A percentile compares a stretch with the other conserved stretches of the same genome.
Conservation (phyloP, 1,140 invertebrate species). For the Zaprionus vittiger region DNA sequence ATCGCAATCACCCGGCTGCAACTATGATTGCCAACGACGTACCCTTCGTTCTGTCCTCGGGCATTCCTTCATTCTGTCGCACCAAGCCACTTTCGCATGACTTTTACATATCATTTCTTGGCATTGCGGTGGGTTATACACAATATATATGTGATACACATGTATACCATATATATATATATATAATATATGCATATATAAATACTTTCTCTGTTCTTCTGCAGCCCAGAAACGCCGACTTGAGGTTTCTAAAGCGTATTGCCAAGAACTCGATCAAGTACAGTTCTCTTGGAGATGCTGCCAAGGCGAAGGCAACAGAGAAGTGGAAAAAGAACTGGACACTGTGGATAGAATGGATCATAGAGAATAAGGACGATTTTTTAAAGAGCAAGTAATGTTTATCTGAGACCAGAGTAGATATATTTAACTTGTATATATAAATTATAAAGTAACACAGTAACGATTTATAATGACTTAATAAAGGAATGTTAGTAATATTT, state of each 20-base stretch:
- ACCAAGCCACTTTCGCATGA: slow-evolving; percentile 90
- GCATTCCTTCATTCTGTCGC: slow-evolving; percentile 92
- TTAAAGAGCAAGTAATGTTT: too few relatives aligned
- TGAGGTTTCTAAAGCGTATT: slow-evolving; percentile 90
- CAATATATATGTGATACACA: too few relatives aligned
- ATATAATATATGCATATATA: background rate
- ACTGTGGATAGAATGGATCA: slow-evolving; percentile 46
- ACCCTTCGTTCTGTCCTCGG: slow-evolving; percentile 86
- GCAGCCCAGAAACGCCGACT: slow-evolving; percentile 87
- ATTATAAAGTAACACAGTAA: too few relatives aligned
- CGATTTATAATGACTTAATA: too few relatives aligned
- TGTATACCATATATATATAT: background rate
- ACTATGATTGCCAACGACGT: slow-evolving; percentile 87
- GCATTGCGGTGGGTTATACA: slow-evolving; percentile 85
- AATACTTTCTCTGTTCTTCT: background rate
- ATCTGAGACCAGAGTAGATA: too few relatives aligned
- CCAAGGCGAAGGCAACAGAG: slow-evolving; percentile 43
- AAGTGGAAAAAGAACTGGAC: slow-evolving; percentile 76
- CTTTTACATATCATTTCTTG: slow-evolving; percentile 92
- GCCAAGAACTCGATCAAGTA: slow-evolving; percentile 91
- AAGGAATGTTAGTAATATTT: too few relatives aligned
- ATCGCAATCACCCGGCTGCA: slow-evolving; percentile 91
- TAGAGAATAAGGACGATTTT: background rate
- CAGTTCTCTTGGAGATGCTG: slow-evolving; percentile 76
- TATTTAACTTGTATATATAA: too few relatives aligned